Evolutionary conservation across 2,113 vertebrate species (phyloP).

Genomic region (Abramis brama): DNA sequence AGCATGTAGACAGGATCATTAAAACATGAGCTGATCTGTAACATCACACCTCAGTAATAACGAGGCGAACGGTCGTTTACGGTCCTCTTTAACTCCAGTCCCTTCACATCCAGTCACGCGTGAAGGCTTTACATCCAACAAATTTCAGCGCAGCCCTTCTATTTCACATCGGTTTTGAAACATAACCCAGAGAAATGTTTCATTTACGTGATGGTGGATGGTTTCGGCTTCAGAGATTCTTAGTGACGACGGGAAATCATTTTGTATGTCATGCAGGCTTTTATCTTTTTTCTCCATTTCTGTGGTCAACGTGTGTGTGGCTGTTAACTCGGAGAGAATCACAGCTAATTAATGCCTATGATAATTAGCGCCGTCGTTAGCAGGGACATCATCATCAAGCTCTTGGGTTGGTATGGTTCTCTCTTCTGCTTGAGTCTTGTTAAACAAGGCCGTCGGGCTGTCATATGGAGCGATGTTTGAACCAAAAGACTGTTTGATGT

Average conservation of each 20-base stretch:
- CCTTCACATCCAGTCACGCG: conserved; percentile 32
- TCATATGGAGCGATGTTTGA: conserved; percentile 17
- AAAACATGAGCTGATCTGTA: conserved; percentile 28
- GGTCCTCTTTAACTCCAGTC: neutral
- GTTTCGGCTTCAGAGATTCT: neutral
- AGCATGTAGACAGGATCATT: conserved; percentile 11
- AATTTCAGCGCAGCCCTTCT: neutral
- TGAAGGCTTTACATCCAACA: conserved; percentile 25
- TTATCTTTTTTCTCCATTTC: conserved; percentile 44
- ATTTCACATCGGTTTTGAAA: conserved; percentile 11
- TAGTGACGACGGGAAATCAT: conserved; percentile 7
- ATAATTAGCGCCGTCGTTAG: conserved; percentile 74
- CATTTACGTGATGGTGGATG: conserved; percentile 5
- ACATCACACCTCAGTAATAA: conserved; percentile 37
- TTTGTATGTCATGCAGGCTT: neutral
- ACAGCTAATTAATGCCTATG: conserved; percentile 74
- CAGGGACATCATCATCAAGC: conserved; percentile 61
- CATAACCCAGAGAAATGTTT: conserved; percentile 44
- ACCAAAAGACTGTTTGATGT: neutral
- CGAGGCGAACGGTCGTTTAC: conserved; percentile 13
- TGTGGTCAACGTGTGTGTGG: conserved; percentile 46
- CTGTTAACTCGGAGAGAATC: conserved; percentile 71
- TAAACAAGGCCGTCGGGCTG: conserved; percentile 36
- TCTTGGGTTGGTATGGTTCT: conserved; percentile 36
- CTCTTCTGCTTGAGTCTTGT: conserved; percentile 30